Evolutionary conservation across 2,888 invertebrate species (phyloP), one percentile per base, ranked within the genome.

Genomic region (Conops quadrifasciatus): DNA sequence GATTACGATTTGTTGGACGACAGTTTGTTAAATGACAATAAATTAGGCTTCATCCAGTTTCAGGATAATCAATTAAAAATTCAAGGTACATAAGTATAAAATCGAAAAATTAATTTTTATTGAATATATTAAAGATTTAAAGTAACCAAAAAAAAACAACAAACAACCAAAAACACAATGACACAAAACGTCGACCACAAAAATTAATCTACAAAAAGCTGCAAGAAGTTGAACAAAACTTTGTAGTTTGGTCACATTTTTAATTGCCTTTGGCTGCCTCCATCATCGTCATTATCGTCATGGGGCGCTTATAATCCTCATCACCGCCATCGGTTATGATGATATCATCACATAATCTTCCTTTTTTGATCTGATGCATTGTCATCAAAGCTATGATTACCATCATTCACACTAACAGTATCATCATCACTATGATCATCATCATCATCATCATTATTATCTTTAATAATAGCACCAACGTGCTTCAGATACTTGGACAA

Each of bases 41-140:
- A 86, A 80, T 81, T 86, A 79, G 85, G 83, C 79, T 84, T 85
- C 79, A 80, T 85, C 78, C 85, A 85, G 77, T 83, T 85, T 80
- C 85, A 81, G 77, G 85, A 85, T 81, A 85, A 84, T 83, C 85
- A 85, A 81, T 78, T 84, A 78, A 85, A 84, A 82, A 80, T 84
- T 80, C 83, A 84, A 80, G 85, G 85, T 85, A 36, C 4, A 36
- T 36, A 75, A 83, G 84, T 82, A 76, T 71, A 76, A 74, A 64
- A 76, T 75, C 72, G 77, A 76, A 75, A 77, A 74, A 74, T 68
- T 24, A 36, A 43, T 45, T 36, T 36, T 36, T 36, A 36, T 36
- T 4, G 9, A 36, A 36, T 7, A 36, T 9, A 36, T 36, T 36
- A 9, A 36, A 36, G 36, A 36, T 7, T 36, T 7, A 36, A 7